Percentiles rank a stretch among this genome's conserved stretches.
phyloP scores from a whole-genome alignment of 2,113 vertebrate genomes.

The Dicerorhinus sumatrensis region DNA sequence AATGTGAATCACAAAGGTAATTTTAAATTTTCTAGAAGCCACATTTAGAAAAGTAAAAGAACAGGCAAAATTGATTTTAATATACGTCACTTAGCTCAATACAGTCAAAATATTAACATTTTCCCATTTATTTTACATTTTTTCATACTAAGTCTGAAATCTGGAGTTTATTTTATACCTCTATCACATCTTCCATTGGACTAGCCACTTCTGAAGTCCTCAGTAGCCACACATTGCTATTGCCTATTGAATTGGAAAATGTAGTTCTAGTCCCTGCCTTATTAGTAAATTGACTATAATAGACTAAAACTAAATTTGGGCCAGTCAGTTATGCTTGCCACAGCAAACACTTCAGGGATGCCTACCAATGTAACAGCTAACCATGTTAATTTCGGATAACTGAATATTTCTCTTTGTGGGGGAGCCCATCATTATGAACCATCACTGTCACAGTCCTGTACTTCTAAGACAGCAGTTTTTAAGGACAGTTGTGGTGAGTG shows the following conservation, averaged over 20 bases:
- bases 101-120: not conserved
- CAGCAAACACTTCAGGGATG: not conserved
- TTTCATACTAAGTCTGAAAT: not conserved
- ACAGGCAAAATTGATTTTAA: not conserved
- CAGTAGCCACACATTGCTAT: not conserved
- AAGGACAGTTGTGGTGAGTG: rapidly evolving
- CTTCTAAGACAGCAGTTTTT: rapidly evolving
- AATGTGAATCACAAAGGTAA: not conserved
- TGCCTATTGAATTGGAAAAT: not conserved
- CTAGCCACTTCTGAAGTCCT: not conserved
- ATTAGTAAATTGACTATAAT: not conserved
- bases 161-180: not conserved
- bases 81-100: not conserved
- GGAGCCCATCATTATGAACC: not conserved
- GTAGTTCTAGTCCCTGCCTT: not conserved
- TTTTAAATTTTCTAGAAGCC: constrained; percentile 4
- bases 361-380: not conserved
- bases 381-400: not conserved
- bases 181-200: not conserved
- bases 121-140: not conserved
- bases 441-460: rapidly evolving
- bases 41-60: not conserved
- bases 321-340: too few species aligned
- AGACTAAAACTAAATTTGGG: not conserved
- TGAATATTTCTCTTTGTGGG: not conserved